phyloP scores from a whole-genome alignment of 2,113 vertebrate species.

The Dicaeum eximium region DNA sequence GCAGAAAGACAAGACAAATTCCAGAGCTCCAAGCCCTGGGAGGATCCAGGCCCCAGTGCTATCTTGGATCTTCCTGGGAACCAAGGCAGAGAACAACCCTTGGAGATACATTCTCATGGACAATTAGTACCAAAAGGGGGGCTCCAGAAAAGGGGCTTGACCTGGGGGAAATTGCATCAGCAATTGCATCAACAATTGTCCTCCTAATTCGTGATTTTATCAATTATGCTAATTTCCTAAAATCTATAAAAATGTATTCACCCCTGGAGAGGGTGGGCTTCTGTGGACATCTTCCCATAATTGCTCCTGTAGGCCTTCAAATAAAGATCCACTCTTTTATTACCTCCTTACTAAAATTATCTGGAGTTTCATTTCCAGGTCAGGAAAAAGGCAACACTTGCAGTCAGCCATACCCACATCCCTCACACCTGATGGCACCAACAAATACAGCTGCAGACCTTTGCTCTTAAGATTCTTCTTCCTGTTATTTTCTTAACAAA shows the following conservation, averaged over 20 bases:
- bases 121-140: neutral
- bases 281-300: neutral
- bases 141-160: neutral
- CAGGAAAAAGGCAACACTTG: neutral
- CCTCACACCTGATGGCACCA: neutral
- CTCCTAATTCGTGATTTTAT: neutral
- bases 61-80: neutral
- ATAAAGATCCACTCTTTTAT: neutral
- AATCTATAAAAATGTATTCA: neutral
- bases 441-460: neutral
- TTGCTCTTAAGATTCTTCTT: neutral
- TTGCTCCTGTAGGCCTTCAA: neutral
- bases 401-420: neutral
- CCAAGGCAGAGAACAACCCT: neutral
- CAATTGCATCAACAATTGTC: neutral
- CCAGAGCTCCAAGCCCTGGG: neutral
- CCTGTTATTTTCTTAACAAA: neutral
- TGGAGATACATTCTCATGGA: neutral
- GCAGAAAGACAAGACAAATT: neutral
- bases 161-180: too few species aligned
- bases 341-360: neutral
- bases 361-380: neutral
- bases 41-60: too few species aligned
- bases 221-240: neutral
- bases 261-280: neutral